Evolutionary conservation across 2,888 invertebrate species (phyloP).

Genomic region (Orthonevra nobilis): DNA sequence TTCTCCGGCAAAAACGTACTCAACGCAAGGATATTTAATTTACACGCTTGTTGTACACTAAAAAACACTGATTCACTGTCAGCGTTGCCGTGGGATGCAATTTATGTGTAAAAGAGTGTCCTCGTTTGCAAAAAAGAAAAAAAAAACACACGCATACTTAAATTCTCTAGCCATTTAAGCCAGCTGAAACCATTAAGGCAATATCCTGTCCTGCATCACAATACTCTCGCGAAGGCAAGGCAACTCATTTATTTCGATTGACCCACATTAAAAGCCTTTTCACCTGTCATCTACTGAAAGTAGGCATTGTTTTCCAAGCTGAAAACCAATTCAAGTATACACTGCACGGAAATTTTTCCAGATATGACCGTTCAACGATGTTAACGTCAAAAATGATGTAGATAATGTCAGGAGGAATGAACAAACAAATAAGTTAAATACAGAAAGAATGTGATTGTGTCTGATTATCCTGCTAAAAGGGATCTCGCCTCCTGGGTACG

Average conservation of each 20-base stretch:
- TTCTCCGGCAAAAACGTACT: no score
- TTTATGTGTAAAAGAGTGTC: no score
- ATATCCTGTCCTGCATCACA: no score
- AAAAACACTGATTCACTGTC: no score
- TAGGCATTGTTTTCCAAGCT: slow-evolving; percentile 28
- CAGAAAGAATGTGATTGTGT: slow-evolving; percentile 46
- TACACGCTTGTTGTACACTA: no score
- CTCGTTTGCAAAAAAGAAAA: no score
- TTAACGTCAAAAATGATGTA: slow-evolving; percentile 16
- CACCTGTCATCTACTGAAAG: slow-evolving; percentile 48
- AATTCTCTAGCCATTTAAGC: no score
- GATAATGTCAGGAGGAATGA: slow-evolving; percentile 49
- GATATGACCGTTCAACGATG: slow-evolving; percentile 11
- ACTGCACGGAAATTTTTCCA: slow-evolving; percentile 15
- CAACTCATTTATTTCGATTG: slow-evolving; percentile 44
- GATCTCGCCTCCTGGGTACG: slow-evolving; percentile 14
- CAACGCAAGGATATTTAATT: no score
- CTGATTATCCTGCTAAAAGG: slow-evolving; percentile 32
- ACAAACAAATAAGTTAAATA: slow-evolving; percentile 19
- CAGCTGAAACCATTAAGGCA: no score
- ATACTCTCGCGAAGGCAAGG: no score
- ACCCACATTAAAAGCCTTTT: slow-evolving; percentile 52
- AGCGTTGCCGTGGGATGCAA: no score
- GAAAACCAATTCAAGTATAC: slow-evolving; percentile 26
- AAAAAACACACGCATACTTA: no score